Evolutionary conservation across 2,888 invertebrate genomes (phyloP).

Genomic region (Acleris emargana): DNA sequence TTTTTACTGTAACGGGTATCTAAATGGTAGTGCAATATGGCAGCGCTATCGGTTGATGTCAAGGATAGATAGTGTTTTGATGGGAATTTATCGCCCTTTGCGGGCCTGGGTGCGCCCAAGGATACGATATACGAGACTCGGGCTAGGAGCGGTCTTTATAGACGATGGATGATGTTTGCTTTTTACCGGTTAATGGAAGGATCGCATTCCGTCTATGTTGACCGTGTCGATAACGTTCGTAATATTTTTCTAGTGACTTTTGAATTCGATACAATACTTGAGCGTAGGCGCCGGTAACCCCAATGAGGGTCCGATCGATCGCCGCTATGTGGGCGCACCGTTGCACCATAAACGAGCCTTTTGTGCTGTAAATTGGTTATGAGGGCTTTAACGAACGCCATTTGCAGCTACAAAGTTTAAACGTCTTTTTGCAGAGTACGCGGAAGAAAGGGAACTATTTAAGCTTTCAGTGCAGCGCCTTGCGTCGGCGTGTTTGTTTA

Average conservation of each 20-base stretch:
- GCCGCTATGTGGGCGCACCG: constrained; percentile 69
- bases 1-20: constrained; percentile 75
- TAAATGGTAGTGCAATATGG: constrained; percentile 77
- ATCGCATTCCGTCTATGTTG: constrained; percentile 55
- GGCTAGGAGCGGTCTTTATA: constrained; percentile 69
- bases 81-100: constrained; percentile 74
- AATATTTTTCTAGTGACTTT: constrained; percentile 35
- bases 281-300: constrained; percentile 67
- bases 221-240: constrained; percentile 23
- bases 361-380: constrained; percentile 76
- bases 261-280: constrained; percentile 40
- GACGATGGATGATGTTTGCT: constrained; percentile 60
- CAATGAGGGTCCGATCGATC: constrained; percentile 78
- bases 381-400: constrained; percentile 72
- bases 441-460: constrained; percentile 39
- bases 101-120: constrained; percentile 64
- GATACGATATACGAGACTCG: constrained; percentile 65
- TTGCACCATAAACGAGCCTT: constrained; percentile 73
- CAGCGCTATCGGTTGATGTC: constrained; percentile 68
- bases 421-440: constrained; percentile 47
- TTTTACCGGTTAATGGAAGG: constrained; percentile 69
- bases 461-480: constrained; percentile 36
- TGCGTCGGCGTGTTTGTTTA: constrained; percentile 53
- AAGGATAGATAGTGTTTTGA: constrained; percentile 74
- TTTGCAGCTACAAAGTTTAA: constrained; percentile 69